A percentile compares a stretch with the other conserved stretches of the same genome.
Evolutionary conservation across 2,888 invertebrate species (phyloP).

Genomic region (Euphydryas editha): DNA sequence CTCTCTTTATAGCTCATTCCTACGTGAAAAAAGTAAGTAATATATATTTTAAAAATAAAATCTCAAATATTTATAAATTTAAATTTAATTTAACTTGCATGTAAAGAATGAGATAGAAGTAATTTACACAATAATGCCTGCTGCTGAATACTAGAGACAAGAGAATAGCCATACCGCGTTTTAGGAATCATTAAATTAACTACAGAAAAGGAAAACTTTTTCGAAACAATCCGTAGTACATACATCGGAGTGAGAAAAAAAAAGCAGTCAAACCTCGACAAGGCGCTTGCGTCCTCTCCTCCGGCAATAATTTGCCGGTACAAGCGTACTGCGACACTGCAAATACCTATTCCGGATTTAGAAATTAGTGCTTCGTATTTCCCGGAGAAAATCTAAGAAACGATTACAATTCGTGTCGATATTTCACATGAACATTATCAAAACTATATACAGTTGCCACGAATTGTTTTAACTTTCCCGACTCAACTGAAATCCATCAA

Average conservation of each 20-base stretch:
- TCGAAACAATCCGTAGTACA: constrained; percentile 51
- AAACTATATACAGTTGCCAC: background rate
- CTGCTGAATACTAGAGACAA: background rate
- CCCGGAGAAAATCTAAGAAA: background rate
- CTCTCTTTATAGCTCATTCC: too few species aligned
- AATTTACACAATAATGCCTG: background rate
- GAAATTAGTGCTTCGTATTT: constrained; percentile 22
- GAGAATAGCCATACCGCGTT: constrained; percentile 1
- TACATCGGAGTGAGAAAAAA: constrained; percentile 51
- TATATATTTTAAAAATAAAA: background rate
- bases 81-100: background rate
- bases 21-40: background rate
- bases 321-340: constrained; percentile 47
- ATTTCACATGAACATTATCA: constrained; percentile 4
- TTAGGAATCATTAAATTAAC: constrained; percentile 23
- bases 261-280: constrained; percentile 54
- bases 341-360: constrained; percentile 48
- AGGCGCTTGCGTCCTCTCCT: constrained; percentile 48
- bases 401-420: background rate
- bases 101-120: background rate
- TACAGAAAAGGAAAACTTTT: constrained; percentile 35
- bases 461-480: background rate
- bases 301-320: constrained; percentile 58
- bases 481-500: constrained; percentile 11
- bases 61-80: background rate